These are phyloP conservation scores for Erebia palarica DNA, from an alignment of 2,888 invertebrate genomes.

Conservation along the genomic window DNA sequence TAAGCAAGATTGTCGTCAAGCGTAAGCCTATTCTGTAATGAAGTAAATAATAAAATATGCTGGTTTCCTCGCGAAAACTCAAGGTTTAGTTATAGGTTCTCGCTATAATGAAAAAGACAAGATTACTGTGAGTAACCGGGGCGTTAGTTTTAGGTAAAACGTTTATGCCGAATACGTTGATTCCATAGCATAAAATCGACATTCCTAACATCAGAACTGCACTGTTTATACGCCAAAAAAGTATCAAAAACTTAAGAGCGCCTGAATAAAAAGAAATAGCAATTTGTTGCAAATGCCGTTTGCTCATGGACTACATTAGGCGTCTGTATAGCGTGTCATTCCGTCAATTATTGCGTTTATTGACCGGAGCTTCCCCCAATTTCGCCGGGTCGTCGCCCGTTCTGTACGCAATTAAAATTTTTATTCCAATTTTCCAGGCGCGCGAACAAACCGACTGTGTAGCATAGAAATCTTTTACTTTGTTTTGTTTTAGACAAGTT, in stretches of 20 bases:
- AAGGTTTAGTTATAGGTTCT: too few species aligned
- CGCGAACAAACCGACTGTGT: not conserved
- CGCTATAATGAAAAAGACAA: too few species aligned
- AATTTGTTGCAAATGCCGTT: slow-evolving; percentile 38
- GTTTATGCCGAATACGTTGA: too few species aligned
- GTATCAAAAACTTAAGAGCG: not conserved
- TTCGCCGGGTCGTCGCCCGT: slow-evolving; percentile 26
- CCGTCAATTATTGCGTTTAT: slow-evolving; percentile 44
- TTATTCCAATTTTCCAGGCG: slow-evolving; percentile 22
- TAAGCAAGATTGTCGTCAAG: too few species aligned
- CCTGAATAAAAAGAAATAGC: slow-evolving; percentile 38
- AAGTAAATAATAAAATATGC: too few species aligned
- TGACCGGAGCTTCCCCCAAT: slow-evolving; percentile 37
- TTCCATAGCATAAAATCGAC: too few species aligned
- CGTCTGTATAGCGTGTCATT: slow-evolving; percentile 28
- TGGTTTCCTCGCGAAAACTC: too few species aligned
- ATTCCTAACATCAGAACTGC: too few species aligned
- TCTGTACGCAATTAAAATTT: slow-evolving; percentile 34
- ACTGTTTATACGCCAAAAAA: too few species aligned
- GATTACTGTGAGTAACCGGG: too few species aligned
- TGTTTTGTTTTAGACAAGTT: not conserved
- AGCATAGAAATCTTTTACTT: not conserved
- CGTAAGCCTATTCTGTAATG: too few species aligned
- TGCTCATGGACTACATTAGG: slow-evolving; percentile 40
- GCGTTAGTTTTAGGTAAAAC: too few species aligned